A percentile compares a stretch with the other conserved stretches of the same genome.
phyloP scores from a whole-genome alignment of 2,797 vertebrate genomes.

The Gila robusta region DNA sequence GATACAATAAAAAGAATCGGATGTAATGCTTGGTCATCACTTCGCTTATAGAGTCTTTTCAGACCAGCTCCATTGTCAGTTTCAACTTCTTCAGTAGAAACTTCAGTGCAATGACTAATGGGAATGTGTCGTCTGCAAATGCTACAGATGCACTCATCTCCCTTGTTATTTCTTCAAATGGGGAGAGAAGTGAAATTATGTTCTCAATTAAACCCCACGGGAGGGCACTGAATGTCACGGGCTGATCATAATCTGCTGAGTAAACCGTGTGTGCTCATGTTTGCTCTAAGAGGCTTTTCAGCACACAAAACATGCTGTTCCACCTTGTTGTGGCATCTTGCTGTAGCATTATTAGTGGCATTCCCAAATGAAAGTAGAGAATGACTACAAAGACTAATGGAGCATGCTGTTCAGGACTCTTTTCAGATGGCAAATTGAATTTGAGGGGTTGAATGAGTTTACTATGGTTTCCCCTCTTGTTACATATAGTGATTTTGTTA shows the following conservation, averaged over 20 bases:
- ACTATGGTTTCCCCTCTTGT: background rate
- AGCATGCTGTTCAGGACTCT: background rate
- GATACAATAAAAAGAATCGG: constrained; percentile 7
- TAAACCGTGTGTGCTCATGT: constrained; percentile 28
- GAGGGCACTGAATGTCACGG: constrained; percentile 21
- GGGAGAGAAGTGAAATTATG: constrained; percentile 17
- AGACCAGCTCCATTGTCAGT: constrained; percentile 1
- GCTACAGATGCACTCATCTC: constrained; percentile 9
- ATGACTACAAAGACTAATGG: constrained; percentile 12
- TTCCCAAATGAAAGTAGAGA: background rate
- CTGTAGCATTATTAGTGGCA: constrained; percentile 4
- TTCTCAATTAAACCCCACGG: constrained; percentile 28
- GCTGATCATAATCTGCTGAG: constrained; percentile 34
- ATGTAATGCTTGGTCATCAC: constrained; percentile 2
- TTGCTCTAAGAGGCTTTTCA: constrained; percentile 43
- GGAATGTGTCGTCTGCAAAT: background rate
- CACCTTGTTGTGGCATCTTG: constrained; percentile 40
- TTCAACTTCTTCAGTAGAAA: background rate
- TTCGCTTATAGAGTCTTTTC: constrained; percentile 5
- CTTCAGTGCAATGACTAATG: constrained; percentile 1
- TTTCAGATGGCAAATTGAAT: constrained; percentile 7
- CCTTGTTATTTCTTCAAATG: constrained; percentile 28
- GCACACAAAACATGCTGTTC: constrained; percentile 45
- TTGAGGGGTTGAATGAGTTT: background rate
- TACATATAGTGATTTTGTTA: background rate